phyloP scores from a whole-genome alignment of 2,797 vertebrate genomes.

The Pelodytes ibericus region DNA sequence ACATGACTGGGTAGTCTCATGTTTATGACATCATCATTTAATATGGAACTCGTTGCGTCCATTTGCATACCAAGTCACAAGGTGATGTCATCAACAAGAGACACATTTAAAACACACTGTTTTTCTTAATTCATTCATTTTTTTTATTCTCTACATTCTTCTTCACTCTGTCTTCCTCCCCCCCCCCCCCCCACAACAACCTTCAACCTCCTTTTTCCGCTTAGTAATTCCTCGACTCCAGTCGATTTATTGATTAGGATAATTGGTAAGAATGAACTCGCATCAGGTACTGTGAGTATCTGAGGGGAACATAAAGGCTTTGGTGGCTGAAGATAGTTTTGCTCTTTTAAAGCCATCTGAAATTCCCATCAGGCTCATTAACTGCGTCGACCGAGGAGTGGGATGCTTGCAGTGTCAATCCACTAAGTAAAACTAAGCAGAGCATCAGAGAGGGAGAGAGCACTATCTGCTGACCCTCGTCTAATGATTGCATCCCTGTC shows the following conservation, averaged over 20 bases:
- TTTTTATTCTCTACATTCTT: no score
- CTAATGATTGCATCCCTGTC: slow-evolving; percentile 21
- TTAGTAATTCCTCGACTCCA: slow-evolving; percentile 24
- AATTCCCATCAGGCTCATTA: slow-evolving; percentile 56
- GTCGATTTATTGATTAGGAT: slow-evolving; percentile 53
- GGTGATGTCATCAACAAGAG: no score
- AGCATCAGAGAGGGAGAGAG: not conserved
- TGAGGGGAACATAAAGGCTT: slow-evolving; percentile 11
- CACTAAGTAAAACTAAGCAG: slow-evolving; percentile 44
- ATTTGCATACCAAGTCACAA: no score
- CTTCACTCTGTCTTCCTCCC: no score
- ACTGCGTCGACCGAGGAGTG: slow-evolving; percentile 40
- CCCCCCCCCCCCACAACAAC: not conserved
- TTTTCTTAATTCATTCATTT: no score
- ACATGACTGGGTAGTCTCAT: no score
- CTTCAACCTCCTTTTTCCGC: slow-evolving; percentile 10
- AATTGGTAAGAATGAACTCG: slow-evolving; percentile 54
- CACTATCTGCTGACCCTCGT: slow-evolving; percentile 27
- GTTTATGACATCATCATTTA: no score
- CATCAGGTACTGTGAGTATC: slow-evolving; percentile 27
- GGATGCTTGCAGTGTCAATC: slow-evolving; percentile 39
- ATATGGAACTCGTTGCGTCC: no score
- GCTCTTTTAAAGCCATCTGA: slow-evolving; percentile 52
- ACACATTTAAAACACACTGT: no score
- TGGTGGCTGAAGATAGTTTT: slow-evolving; percentile 35